Evolutionary conservation across 2,113 vertebrate genomes (phyloP), one percentile per base, ranked within the genome.

Genomic region (Lethenteron reissneri): DNA sequence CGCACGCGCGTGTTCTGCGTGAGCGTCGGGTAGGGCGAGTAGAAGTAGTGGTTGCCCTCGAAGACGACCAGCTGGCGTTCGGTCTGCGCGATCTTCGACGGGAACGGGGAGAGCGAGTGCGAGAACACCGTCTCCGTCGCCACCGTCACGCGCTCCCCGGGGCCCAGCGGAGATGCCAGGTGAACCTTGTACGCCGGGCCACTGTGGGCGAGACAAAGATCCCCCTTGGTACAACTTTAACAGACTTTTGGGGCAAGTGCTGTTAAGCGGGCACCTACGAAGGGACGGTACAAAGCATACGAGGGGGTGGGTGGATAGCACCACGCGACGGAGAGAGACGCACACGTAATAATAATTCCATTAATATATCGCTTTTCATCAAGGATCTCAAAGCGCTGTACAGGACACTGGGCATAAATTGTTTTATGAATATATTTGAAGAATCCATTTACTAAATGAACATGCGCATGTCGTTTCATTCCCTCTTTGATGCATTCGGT

Each of bases 21-120:
- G 76, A 84, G 89, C 19, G 88, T 91, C 56, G 83, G 79, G 70
- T 97, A 96, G 0, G 91, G 92, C 0, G 91, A 90, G 77, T 86
- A 99, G 78, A 94, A 81, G 76, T 97, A 99, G 77, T 99, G 94
- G 83, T 88, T 97, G 59, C 91, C 91, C 77, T 96, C 90, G 72
- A 95, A 99, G 57, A 96, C 84, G 71, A 99, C 94, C 76, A 95
- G 85, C 82, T 99, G 94, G 9, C 89, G 87, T 80, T 99, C 92
- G 0, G 89, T 87, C 74, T 99, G 94, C 8, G 87, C 90, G 79
- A 99, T 90, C 71, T 95, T 88, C 14, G 85, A 85, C 57, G 94
- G 94, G 76, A 94, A 96, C 0, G 94, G 94, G 75, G 82, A 84
- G 73, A 99, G 84, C 72, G 94, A 85, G 0, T 96, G 94, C 0